Base-by-base conservation (phyloP, 2,888 invertebrate genomes). In the Clunio marinus region DNA sequence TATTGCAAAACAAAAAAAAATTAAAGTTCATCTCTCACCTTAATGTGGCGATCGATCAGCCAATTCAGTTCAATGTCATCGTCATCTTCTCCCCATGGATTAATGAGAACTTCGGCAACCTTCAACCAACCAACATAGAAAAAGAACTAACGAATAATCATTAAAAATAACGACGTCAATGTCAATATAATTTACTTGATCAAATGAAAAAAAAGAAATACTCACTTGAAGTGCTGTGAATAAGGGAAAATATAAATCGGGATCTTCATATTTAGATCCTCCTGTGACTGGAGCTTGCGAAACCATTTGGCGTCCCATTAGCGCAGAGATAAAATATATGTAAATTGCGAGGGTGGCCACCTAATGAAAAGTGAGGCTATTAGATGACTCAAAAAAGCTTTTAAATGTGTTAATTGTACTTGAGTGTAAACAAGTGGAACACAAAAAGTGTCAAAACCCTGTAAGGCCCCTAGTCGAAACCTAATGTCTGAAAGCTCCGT, bases 11-110 rank as follows among this genome's bases (percentile, higher is more conserved):
- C n/a, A n/a, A n/a, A n/a, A n/a, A n/a, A n/a, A n/a, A n/a, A n/a
- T n/a, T n/a, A n/a, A n/a, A n/a, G n/a, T n/a, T n/a, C n/a, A n/a
- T n/a, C 13, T n/a, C 51, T 76, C 80, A 93, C 93, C 88, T 94
- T 93, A 73, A 94, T 89, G 76, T 95, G 94, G 72, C 95, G 84
- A 80, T 95, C 95, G 75, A 95, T 93, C 68, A 95, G 83, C 93
- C 93, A 94, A 77, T 95, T 95, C 60, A 94, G 80, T 80, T 95
- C 94, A 73, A 95, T 93, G 76, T 95, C 95, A 76, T 95, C 95
- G 76, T 95, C 95, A 76, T 95, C 95, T 81, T 95, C 94, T n/a
- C 95, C 95, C 75, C 95, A 95, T 7, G 95, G 95, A 80, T 95
- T 95, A 72, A 95, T 94, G 71, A 96, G 82, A 69, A 94, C 93